phyloP scores from a whole-genome alignment of 2,113 vertebrate genomes.

The Sturnus vulgaris region DNA sequence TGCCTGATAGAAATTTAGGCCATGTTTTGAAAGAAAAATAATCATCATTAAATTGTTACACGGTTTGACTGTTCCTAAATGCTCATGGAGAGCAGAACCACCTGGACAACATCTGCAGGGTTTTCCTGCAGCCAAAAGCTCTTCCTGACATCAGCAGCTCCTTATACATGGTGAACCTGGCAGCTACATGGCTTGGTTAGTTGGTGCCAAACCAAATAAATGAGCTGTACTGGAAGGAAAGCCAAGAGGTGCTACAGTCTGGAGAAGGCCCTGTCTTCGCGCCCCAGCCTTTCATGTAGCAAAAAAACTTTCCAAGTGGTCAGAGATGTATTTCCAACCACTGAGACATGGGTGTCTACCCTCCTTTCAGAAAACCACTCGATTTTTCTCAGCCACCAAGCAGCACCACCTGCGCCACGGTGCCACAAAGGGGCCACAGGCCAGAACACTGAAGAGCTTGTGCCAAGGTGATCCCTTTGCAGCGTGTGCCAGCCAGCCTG shows the following conservation, averaged over 20 bases:
- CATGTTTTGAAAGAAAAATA: not conserved
- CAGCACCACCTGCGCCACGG: not conserved
- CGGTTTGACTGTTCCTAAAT: not conserved
- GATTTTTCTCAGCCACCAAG: not conserved
- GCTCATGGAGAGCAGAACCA: slow-evolving; percentile 1
- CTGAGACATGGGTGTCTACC: not conserved
- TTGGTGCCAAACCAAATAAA: slow-evolving; percentile 42
- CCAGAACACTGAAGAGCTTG: not conserved
- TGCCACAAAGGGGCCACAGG: rapidly evolving
- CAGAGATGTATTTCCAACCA: slow-evolving; percentile 20
- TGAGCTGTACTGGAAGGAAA: slow-evolving; percentile 10
- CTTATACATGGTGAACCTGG: slow-evolving; percentile 37
- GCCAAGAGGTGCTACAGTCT: slow-evolving; percentile 36
- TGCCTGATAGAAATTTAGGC: not conserved
- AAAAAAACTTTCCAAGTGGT: not conserved
- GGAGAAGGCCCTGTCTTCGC: not conserved
- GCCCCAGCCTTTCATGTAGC: slow-evolving; percentile 15
- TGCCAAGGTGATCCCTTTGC: not conserved
- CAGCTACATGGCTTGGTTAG: not conserved
- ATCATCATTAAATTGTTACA: not conserved
- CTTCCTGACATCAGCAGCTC: slow-evolving; percentile 37
- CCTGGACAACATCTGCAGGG: slow-evolving; percentile 36
- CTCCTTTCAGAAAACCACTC: not conserved
- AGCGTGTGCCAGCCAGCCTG: rapidly evolving
- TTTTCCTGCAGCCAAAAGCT: slow-evolving; percentile 11